Evolutionary conservation across 1,140 invertebrate species (phyloP).

Genomic region (Drosophila micromelanica): DNA sequence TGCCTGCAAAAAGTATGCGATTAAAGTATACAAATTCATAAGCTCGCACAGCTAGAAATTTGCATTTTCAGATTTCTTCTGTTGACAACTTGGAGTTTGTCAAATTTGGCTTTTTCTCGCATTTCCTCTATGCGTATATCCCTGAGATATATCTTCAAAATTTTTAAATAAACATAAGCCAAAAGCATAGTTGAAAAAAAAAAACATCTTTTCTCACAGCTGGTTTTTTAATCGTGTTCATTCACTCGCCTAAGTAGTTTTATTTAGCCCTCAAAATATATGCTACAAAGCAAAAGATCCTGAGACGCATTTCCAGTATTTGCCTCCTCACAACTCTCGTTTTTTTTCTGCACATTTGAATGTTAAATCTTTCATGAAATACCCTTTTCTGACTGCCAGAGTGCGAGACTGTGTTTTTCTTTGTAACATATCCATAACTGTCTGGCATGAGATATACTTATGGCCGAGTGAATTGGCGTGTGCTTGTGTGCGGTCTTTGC

Average conservation of each 20-base stretch:
- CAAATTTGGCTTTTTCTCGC: slow-evolving; percentile 11
- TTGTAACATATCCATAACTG: slow-evolving; percentile 63
- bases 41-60: slow-evolving; percentile 41
- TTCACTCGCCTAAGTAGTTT: slow-evolving; percentile 80
- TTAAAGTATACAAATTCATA: slow-evolving; percentile 64
- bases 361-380: slow-evolving; percentile 83
- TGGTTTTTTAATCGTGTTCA: slow-evolving; percentile 57
- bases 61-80: slow-evolving; percentile 22
- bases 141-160: slow-evolving; percentile 30
- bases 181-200: slow-evolving; percentile 48
- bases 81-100: slow-evolving; percentile 50
- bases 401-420: slow-evolving; percentile 33
- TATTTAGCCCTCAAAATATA: slow-evolving; percentile 59
- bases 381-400: slow-evolving; percentile 30
- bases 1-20: slow-evolving; percentile 23
- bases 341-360: slow-evolving; percentile 72
- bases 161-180: slow-evolving; percentile 66
- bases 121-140: slow-evolving; percentile 16
- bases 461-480: slow-evolving; percentile 1
- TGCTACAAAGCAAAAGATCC: slow-evolving; percentile 30
- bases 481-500: slow-evolving; percentile 46
- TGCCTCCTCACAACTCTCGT: slow-evolving; percentile 2
- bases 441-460: slow-evolving; percentile 37
- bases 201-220: slow-evolving; percentile 18
- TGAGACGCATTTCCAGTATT: slow-evolving; percentile 18